A percentile compares a stretch with the other conserved stretches of the same genome.
Conservation (phyloP, 2,797 vertebrate genomes). For the Ctenosaura bakeri region DNA sequence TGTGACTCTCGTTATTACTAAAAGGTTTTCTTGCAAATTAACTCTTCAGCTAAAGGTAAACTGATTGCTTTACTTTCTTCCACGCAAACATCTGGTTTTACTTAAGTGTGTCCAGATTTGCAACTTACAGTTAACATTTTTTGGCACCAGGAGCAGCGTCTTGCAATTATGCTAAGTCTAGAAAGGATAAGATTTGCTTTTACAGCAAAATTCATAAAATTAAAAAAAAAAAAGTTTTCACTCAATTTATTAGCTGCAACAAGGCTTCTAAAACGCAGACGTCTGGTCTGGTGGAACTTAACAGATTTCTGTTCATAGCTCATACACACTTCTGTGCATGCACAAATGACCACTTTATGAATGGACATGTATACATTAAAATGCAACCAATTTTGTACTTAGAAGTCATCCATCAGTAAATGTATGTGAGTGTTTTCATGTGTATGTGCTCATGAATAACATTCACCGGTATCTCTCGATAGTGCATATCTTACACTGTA, state of each 20-base stretch:
- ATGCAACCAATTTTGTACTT: slow-evolving; percentile 73
- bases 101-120: slow-evolving; percentile 83
- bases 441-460: slow-evolving; percentile 41
- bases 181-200: slow-evolving; percentile 82
- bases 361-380: slow-evolving; percentile 72
- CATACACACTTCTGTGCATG: slow-evolving; percentile 27
- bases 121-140: slow-evolving; percentile 80
- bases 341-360: slow-evolving; percentile 67
- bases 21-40: slow-evolving; percentile 68
- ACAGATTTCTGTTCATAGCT: slow-evolving; percentile 80
- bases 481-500: slow-evolving; percentile 39
- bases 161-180: slow-evolving; percentile 84
- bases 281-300: slow-evolving; percentile 83
- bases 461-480: background rate
- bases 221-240: slow-evolving; percentile 69
- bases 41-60: slow-evolving; percentile 77
- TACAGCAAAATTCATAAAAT: slow-evolving; percentile 83
- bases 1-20: slow-evolving; percentile 60
- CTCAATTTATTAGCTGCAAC: slow-evolving; percentile 85
- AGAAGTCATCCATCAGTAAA: slow-evolving; percentile 34
- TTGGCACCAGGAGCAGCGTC: slow-evolving; percentile 80
- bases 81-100: slow-evolving; percentile 81
- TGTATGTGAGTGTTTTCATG: slow-evolving; percentile 16
- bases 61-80: slow-evolving; percentile 68
- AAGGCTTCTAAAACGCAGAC: slow-evolving; percentile 83